A percentile compares a stretch with the other conserved stretches of the same genome.
Evolutionary conservation across 2,888 invertebrate species (phyloP).

Genomic region (Pinctada fucata): DNA sequence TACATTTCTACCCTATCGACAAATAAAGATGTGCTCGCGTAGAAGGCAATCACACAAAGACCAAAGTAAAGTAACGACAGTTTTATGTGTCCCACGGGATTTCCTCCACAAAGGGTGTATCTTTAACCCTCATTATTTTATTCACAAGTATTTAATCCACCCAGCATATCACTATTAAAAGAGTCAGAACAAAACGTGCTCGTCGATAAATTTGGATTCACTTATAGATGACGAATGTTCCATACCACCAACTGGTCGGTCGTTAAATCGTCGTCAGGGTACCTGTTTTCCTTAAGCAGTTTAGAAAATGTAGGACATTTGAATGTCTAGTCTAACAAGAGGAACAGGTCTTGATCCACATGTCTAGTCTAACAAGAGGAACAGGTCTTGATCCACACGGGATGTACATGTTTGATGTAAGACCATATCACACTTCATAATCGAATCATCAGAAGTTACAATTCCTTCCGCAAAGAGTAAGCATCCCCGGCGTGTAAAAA

Average conservation of each 20-base stretch:
- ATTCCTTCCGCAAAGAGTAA: too few relatives aligned
- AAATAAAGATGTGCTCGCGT: background rate
- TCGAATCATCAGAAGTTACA: too few relatives aligned
- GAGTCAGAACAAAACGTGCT: background rate
- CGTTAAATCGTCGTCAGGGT: too few relatives aligned
- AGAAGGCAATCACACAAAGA: background rate
- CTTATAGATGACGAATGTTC: background rate
- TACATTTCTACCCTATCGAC: background rate
- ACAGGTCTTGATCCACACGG: too few relatives aligned
- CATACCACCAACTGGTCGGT: background rate
- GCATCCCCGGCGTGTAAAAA: too few relatives aligned
- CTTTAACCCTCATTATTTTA: background rate
- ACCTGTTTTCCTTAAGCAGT: too few relatives aligned
- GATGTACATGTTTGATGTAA: too few relatives aligned
- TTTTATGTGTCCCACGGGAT: background rate
- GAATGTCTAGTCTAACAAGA: too few relatives aligned
- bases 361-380: too few relatives aligned
- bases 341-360: too few relatives aligned
- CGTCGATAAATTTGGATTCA: background rate
- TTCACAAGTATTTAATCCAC: conserved; percentile 2
- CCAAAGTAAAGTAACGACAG: background rate
- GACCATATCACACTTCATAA: too few relatives aligned
- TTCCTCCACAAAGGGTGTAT: background rate
- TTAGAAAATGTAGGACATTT: too few relatives aligned
- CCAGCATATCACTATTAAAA: background rate